These are phyloP conservation scores for Enteromius anoplus DNA, from an alignment of 2,797 vertebrate genomes.

Conservation along the genomic window DNA sequence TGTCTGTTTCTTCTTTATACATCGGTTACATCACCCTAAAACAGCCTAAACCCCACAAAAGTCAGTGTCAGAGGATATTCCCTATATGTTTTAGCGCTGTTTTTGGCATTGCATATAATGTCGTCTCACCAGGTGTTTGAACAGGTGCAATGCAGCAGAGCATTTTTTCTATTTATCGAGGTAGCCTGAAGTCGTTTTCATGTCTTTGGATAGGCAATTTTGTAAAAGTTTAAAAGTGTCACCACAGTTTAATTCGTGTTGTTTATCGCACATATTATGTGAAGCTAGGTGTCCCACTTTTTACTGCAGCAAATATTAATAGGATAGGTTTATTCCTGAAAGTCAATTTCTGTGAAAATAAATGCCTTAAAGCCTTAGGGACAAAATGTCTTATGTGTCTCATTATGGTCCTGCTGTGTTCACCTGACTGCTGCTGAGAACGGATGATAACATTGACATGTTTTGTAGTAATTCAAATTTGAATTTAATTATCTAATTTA, in stretches of 20 bases:
- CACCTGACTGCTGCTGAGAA: not conserved
- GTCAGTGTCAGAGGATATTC: slow-evolving; percentile 8
- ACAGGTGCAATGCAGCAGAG: slow-evolving; percentile 65
- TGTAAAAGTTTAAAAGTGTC: not conserved
- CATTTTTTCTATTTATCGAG: not conserved
- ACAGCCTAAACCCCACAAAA: slow-evolving; percentile 11
- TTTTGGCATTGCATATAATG: not conserved
- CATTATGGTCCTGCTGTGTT: not conserved
- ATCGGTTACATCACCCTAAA: not conserved
- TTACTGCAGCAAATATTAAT: slow-evolving; percentile 1
- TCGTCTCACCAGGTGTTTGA: slow-evolving; percentile 50
- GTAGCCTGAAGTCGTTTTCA: slow-evolving; percentile 10
- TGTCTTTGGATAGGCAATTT: not conserved
- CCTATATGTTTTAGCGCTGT: not conserved
- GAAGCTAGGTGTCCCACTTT: slow-evolving; percentile 13
- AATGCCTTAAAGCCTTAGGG: not conserved
- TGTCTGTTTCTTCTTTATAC: slow-evolving; percentile 3
- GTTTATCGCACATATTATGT: not conserved
- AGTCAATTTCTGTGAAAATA: not conserved
- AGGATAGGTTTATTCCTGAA: not conserved
- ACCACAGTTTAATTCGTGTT: not conserved
- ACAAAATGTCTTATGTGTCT: not conserved
- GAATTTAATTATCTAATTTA: not conserved
- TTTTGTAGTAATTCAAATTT: not conserved
- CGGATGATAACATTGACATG: not conserved